Evolutionary conservation across 64 coral and sea anemone genomes (phyloP), one percentile per base, ranked within the genome.

Genomic region (Trachythela sp.): DNA sequence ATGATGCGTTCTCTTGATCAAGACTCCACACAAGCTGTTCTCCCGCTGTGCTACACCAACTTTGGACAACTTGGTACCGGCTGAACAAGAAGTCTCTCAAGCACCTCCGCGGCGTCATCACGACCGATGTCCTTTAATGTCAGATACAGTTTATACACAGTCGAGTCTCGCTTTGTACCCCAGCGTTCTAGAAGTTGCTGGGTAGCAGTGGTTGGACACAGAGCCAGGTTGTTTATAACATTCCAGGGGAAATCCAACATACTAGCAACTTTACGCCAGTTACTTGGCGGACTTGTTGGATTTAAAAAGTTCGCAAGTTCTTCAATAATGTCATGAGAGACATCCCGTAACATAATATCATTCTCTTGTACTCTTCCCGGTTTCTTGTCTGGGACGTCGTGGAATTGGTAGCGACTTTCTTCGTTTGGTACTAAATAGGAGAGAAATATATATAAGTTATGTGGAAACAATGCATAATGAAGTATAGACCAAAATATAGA

Each of bases 291-390:
- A 39, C 37, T 34, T 39, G 34, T 80, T 2, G 75, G 75, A 39
- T 80, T 80, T 18, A 80, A 39, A 30, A 15, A 80, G 37, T 18
- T 80, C 75, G 75, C 75, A 39, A 80, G 75, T 35, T 80, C 75
- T 39, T 80, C 75, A 8, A 80, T 80, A 14, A 80, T 35, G 37
- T 80, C 34, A 18, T 80, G 75, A 80, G 75, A 80, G 2, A 80
- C 75, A 39, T 80, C 75, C 15, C 75, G 75, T 39, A 80, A 2
- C 75, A 80, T 36, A 9, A 80, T 36, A 17, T 18, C 75, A 13
- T 80, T 80, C 32, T 80, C 75, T 13, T 80, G 75, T 80, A 80
- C 68, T 72, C 9, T 2, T 39, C 75, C 75, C 13, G 33, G 75
- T 15, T 2, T 64, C 22, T 64, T 64, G 20, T n/a, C 24, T 27